phyloP scores from a whole-genome alignment of 2,797 vertebrate species.

The Lepidocolaptes lacrymiger region DNA sequence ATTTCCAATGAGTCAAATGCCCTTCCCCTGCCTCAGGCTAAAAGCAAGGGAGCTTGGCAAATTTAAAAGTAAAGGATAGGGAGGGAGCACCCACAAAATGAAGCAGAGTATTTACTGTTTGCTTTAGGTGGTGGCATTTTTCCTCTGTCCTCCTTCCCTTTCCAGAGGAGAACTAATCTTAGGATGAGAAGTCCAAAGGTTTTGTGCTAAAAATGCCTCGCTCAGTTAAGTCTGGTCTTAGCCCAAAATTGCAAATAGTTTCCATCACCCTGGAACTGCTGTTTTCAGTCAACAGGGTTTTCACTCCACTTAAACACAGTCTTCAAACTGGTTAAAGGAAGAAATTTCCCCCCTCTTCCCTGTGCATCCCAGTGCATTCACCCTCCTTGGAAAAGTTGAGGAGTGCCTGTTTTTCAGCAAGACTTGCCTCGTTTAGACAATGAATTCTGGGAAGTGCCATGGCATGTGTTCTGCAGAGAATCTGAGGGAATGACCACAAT shows the following conservation, averaged over 20 bases:
- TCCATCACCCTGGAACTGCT: neutral
- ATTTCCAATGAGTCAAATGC: neutral
- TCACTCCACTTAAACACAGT: neutral
- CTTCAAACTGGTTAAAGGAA: constrained; percentile 13
- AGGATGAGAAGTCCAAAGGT: neutral
- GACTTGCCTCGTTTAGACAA: constrained; percentile 11
- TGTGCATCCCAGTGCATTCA: neutral
- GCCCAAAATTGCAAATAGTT: neutral
- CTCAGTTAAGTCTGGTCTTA: neutral
- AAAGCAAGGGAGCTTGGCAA: neutral
- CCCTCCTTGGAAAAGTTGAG: constrained; percentile 15
- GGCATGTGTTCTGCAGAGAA: constrained; percentile 56
- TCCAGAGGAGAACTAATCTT: neutral
- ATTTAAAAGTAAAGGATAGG: neutral
- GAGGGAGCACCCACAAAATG: neutral
- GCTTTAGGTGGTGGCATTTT: neutral
- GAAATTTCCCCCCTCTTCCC: neutral
- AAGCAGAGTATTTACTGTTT: neutral
- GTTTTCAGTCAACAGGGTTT: constrained; percentile 4
- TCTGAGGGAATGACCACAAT: constrained; percentile 55
- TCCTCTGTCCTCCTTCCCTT: neutral
- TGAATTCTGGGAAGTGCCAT: constrained; percentile 54
- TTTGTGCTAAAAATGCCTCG: neutral
- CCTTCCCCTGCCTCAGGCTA: constrained; percentile 1
- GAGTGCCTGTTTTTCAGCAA: neutral